A percentile compares a stretch with the other conserved stretches of the same genome.
These are phyloP conservation scores for Oasisia sp. DNA, from an alignment of 2,888 invertebrate genomes.

Conservation along the genomic window DNA sequence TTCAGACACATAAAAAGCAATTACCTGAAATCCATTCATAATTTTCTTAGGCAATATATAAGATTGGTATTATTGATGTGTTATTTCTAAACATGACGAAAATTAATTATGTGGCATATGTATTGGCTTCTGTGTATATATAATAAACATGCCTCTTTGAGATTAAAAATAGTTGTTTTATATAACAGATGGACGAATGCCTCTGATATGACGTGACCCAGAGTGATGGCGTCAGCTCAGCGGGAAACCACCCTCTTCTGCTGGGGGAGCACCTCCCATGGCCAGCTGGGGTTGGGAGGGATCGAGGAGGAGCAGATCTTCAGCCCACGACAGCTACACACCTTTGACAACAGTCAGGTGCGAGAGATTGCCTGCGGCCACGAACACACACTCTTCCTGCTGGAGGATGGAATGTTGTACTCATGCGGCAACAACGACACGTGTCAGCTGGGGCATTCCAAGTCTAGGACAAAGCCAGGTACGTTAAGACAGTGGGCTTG, in stretches of 20 bases:
- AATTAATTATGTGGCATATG: no score
- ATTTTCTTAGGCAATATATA: no score
- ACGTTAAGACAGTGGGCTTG: not conserved
- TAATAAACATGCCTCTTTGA: not conserved
- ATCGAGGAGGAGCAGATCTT: constrained; percentile 77
- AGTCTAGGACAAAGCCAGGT: constrained; percentile 59
- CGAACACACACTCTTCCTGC: constrained; percentile 83
- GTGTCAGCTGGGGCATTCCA: constrained; percentile 85
- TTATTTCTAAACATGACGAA: no score
- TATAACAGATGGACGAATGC: not conserved
- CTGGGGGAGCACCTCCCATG: constrained; percentile 67
- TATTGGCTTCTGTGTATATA: no score
- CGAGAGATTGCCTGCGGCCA: constrained; percentile 78
- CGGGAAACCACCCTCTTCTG: constrained; percentile 21
- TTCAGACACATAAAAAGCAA: no score
- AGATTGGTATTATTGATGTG: no score
- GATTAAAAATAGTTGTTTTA: not conserved
- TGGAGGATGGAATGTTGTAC: constrained; percentile 81
- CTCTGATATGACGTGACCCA: constrained; percentile 13
- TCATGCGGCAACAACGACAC: constrained; percentile 94
- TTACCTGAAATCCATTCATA: no score
- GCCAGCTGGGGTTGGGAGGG: constrained; percentile 82
- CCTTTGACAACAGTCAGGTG: constrained; percentile 44
- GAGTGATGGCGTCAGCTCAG: not conserved
- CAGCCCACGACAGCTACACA: constrained; percentile 66